Base-by-base conservation (phyloP, 2,888 invertebrate species). In the Nymphalis polychloros region DNA sequence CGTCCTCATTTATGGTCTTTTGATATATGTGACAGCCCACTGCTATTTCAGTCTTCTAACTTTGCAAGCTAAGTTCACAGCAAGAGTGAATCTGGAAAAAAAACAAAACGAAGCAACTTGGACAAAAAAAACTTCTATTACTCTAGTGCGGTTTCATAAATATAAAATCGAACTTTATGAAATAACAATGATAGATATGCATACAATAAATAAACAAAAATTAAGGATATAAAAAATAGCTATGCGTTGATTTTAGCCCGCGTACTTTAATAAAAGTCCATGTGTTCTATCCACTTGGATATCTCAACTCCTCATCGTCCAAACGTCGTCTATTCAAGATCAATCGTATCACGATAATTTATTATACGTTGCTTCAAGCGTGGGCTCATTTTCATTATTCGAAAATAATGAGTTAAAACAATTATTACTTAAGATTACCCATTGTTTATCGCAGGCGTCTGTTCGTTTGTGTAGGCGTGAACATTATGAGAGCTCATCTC, bases 401-500 rank as follows among this genome's bases (percentile, higher is more conserved):
- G 17, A 53, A 72, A 66, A 57, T 70, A 68, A 72, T 70, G 64
- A 70, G 63, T 63, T 67, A 64, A 64, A 68, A 70, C 68, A 68
- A 72, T 70, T 65, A 72, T 68, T 70, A 50, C 52, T 59, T 63
- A 50, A 64, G 62, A 68, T 68, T 63, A 65, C 68, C 63, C 46
- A 66, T 63, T 64, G 69, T 63, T 52, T 61, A 53, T 67, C 69
- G 67, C 69, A 67, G 68, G 67, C 64, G 69, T 65, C 59, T 62
- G 63, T 68, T 66, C 59, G 57, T 52, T 63, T 57, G 59, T 64
- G 72, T 73, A 68, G 72, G 74, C 53, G 74, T 66, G 46, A 10
- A 52, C 63, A 64, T 63, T 60, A 67, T 63, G 67, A 66, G 53
- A 53, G 62, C 65, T 70, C 55, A 35, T 55, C 27, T 55, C 31